Evolutionary conservation across 2,113 vertebrate species (phyloP).

Genomic region (Galeopterus variegatus): DNA sequence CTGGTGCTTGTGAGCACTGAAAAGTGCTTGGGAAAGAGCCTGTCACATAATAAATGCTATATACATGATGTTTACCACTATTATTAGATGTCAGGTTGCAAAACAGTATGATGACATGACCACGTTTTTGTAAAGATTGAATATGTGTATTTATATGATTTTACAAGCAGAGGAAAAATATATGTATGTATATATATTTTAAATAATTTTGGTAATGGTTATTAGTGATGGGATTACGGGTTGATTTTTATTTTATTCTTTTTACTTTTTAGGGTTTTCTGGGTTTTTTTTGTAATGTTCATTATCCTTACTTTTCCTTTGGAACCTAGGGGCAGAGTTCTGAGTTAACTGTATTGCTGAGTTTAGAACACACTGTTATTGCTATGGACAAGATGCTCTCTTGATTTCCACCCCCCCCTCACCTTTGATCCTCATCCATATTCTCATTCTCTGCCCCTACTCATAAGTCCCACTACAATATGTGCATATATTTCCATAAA

Average conservation of each 20-base stretch:
- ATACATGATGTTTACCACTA: neutral
- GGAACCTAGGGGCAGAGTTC: neutral
- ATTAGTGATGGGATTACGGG: neutral
- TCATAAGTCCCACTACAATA: neutral
- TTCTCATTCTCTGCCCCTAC: neutral
- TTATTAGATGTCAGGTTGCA: neutral
- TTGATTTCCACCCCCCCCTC: neutral
- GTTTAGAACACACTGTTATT: neutral
- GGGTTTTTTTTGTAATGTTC: neutral
- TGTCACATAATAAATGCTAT: neutral
- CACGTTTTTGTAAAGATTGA: neutral
- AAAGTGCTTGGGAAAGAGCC: neutral
- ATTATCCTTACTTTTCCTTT: neutral
- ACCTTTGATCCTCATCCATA: neutral
- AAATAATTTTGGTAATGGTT: neutral
- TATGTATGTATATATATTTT: neutral
- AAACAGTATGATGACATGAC: neutral
- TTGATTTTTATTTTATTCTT: neutral
- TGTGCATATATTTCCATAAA: neutral
- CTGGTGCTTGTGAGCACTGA: neutral
- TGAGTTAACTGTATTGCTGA: neutral
- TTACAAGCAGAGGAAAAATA: neutral
- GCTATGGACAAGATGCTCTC: neutral
- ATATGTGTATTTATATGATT: neutral
- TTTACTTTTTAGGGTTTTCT: neutral